Conservation (phyloP, 2,113 vertebrate genomes). For the Drymodes brunneopygia region DNA sequence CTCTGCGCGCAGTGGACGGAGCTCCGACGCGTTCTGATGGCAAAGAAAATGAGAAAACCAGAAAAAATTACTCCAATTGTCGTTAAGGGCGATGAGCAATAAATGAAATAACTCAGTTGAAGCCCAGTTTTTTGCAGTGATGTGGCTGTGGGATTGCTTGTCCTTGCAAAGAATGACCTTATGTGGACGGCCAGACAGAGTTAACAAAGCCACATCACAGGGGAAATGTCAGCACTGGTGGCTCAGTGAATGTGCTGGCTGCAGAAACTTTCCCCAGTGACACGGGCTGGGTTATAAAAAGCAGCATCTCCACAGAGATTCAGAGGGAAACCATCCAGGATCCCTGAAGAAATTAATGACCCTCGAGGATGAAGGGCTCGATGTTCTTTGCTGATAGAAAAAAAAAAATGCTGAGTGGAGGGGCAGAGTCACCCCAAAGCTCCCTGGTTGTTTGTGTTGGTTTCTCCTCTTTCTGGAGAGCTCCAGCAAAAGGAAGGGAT, state of each 20-base stretch:
- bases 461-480: not conserved
- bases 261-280: slow-evolving; percentile 30
- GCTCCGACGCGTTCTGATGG: not conserved
- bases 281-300: slow-evolving; percentile 43
- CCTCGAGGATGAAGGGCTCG: not conserved
- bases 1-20: not conserved
- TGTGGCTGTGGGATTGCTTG: not conserved
- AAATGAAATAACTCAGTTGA: not conserved
- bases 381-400: not conserved
- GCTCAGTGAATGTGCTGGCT: slow-evolving; percentile 31
- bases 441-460: not conserved
- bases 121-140: not conserved
- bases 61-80: not conserved
- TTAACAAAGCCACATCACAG: slow-evolving; percentile 14
- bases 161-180: not conserved
- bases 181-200: slow-evolving; percentile 27
- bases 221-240: slow-evolving; percentile 18
- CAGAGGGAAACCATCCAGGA: slow-evolving; percentile 36
- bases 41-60: not conserved
- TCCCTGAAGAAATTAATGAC: slow-evolving; percentile 6
- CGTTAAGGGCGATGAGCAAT: rapidly evolving
- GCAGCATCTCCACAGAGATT: slow-evolving; percentile 24
- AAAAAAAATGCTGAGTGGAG: not conserved
- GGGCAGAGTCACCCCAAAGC: not conserved
- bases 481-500: not conserved